These are phyloP conservation scores for Galerucella nymphaeae DNA, from an alignment of 2,888 invertebrate genomes.

Conservation along the genomic window DNA sequence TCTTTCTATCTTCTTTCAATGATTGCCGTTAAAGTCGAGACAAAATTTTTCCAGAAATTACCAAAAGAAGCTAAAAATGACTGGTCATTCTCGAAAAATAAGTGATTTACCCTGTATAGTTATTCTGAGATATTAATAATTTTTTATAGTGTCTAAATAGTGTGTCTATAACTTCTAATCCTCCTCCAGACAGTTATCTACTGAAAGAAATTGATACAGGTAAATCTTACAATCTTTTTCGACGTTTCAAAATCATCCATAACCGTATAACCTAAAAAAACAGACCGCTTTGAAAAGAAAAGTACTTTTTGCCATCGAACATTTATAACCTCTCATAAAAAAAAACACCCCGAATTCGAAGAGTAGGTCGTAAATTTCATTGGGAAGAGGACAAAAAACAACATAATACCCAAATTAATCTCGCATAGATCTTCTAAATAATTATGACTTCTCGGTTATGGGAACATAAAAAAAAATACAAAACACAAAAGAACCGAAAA, in stretches of 20 bases:
- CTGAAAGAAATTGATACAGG: neutral
- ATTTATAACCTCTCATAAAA: conserved; percentile 26
- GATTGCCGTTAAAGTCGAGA: no score
- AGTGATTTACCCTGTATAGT: no score
- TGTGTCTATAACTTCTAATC: neutral
- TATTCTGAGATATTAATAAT: no score
- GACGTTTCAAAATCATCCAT: neutral
- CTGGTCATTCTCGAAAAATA: no score
- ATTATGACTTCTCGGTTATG: conserved; percentile 41
- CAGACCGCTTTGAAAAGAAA: conserved; percentile 25
- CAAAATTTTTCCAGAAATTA: no score
- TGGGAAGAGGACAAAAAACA: conserved; percentile 31
- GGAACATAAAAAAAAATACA: conserved; percentile 32
- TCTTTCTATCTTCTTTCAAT: no score
- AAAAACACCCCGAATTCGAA: conserved; percentile 29
- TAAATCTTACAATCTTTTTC: neutral
- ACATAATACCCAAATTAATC: conserved; percentile 43
- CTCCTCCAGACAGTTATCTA: neutral
- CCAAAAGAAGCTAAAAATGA: no score
- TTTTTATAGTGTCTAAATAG: neutral
- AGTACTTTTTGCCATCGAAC: conserved; percentile 15
- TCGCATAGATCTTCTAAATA: conserved; percentile 41
- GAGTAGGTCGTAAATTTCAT: conserved; percentile 39
- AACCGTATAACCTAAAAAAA: conserved; percentile 19
- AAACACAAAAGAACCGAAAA: conserved; percentile 34